These are phyloP conservation scores for Tenualosa ilisha DNA, from an alignment of 2,797 vertebrate genomes.

Conservation along the genomic window DNA sequence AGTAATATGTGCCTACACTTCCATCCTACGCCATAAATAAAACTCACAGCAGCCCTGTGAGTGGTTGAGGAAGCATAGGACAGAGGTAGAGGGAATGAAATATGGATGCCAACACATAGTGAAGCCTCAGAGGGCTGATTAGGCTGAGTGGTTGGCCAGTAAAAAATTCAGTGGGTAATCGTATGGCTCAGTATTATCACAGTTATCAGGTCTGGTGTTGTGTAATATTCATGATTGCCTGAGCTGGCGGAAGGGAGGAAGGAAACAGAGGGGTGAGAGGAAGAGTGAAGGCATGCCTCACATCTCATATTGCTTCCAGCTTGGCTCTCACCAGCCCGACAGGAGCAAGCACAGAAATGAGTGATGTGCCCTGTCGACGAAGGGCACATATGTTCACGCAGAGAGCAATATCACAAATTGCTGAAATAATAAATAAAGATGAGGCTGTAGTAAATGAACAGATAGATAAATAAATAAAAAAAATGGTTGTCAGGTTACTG, in stretches of 20 bases:
- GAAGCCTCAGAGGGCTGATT: constrained; percentile 2
- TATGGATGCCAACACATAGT: constrained; percentile 32
- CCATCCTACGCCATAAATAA: constrained; percentile 16
- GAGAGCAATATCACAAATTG: constrained; percentile 22
- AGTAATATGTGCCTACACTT: not conserved
- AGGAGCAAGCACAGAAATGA: constrained; percentile 27
- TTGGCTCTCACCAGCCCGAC: not conserved
- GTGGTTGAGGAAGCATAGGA: constrained; percentile 16
- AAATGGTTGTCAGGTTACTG: not conserved
- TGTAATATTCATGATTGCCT: constrained; percentile 31
- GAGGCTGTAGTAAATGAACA: not conserved
- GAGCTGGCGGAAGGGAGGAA: not conserved
- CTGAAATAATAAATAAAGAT: constrained; percentile 27
- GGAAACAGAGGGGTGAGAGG: not conserved
- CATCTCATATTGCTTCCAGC: not conserved
- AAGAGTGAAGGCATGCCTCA: not conserved
- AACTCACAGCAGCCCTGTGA: not conserved
- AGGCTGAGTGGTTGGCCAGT: constrained; percentile 23
- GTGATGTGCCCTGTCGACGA: constrained; percentile 32
- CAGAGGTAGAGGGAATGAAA: constrained; percentile 28
- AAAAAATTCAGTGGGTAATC: constrained; percentile 7
- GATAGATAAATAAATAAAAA: not conserved
- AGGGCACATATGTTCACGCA: constrained; percentile 18
- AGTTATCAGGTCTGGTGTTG: constrained; percentile 29
- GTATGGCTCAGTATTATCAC: constrained; percentile 23